Percentiles rank a stretch among this genome's conserved stretches.
phyloP scores from a whole-genome alignment of 2,797 vertebrate genomes.

The Oreortyx pictus region DNA sequence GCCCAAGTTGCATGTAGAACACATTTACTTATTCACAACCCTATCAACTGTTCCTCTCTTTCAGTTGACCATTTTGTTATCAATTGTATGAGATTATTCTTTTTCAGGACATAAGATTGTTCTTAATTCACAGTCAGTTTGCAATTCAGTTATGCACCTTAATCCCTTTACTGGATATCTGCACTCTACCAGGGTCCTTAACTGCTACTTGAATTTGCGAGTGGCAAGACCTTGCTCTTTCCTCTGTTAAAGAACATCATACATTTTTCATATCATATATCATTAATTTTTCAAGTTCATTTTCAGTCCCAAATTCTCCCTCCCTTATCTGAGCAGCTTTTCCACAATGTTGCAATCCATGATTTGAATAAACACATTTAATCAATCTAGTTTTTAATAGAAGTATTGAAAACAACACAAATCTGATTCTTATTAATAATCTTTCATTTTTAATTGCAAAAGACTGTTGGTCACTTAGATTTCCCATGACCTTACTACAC shows the following conservation, averaged over 20 bases:
- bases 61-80: neutral
- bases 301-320: neutral
- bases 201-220: neutral
- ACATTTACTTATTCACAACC: neutral
- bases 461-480: neutral
- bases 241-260: neutral
- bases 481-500: neutral
- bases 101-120: rapidly evolving
- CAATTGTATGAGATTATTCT: neutral
- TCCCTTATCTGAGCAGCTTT: neutral
- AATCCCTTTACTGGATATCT: neutral
- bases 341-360: neutral
- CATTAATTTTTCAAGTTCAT: neutral
- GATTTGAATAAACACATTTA: neutral
- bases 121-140: neutral
- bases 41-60: neutral
- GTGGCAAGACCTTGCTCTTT: neutral
- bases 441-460: neutral
- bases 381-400: neutral
- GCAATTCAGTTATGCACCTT: neutral
- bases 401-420: neutral
- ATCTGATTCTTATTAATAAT: neutral
- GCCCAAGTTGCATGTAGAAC: neutral
- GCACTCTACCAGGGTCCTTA: neutral
- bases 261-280: neutral